Percentiles rank a stretch among this genome's conserved stretches.
Conservation (phyloP, 2,888 invertebrate species). For the Drosophila phalerata region DNA sequence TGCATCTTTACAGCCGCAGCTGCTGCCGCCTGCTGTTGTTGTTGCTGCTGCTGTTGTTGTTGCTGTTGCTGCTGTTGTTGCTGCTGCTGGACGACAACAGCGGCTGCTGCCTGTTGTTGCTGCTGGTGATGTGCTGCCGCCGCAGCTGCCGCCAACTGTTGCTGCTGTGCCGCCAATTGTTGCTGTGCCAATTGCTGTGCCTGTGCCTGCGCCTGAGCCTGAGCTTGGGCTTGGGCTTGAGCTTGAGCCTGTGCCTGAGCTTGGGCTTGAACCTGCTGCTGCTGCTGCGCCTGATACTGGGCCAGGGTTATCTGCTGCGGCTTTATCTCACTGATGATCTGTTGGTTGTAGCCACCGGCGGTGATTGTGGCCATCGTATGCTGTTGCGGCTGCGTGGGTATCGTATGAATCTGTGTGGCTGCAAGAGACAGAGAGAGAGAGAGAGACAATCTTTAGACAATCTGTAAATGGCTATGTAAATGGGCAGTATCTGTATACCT, state of each 20-base stretch:
- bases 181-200: slow-evolving; percentile 67
- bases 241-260: slow-evolving; percentile 82
- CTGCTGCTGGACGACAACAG: slow-evolving; percentile 57
- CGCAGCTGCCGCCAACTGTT: slow-evolving; percentile 61
- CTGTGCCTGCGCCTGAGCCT: slow-evolving; percentile 81
- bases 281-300: slow-evolving; percentile 84
- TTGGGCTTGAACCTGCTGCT: slow-evolving; percentile 69
- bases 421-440: neutral
- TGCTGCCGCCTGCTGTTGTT: slow-evolving; percentile 45
- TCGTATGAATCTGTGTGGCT: slow-evolving; percentile 82
- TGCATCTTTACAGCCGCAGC: slow-evolving; percentile 79
- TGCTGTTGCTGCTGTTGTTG: slow-evolving; percentile 56
- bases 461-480: no score
- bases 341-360: slow-evolving; percentile 83
- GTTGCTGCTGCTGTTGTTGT: slow-evolving; percentile 66
- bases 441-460: no score
- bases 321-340: slow-evolving; percentile 84
- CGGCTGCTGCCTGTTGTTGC: slow-evolving; percentile 65
- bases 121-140: slow-evolving; percentile 73
- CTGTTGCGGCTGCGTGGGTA: slow-evolving; percentile 74
- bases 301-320: slow-evolving; percentile 83
- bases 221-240: slow-evolving; percentile 83
- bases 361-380: slow-evolving; percentile 83
- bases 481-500: no score
- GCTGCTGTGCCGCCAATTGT: slow-evolving; percentile 68